Conservation (phyloP, 2,888 invertebrate genomes). For the Syritta pipiens region DNA sequence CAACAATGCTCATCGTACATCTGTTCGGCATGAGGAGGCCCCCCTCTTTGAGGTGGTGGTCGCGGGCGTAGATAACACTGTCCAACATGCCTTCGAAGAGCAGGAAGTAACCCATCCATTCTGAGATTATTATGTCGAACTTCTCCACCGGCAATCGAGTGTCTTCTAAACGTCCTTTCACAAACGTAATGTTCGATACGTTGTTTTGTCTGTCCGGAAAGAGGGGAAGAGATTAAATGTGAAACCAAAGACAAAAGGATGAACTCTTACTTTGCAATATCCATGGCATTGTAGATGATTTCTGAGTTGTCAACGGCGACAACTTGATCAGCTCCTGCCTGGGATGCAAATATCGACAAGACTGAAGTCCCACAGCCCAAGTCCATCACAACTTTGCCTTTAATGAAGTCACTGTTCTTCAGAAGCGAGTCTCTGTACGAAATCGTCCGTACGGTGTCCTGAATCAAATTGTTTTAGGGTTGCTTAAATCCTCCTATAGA, state of each 20-base stretch:
- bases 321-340: constrained; percentile 94
- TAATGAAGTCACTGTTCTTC: constrained; percentile 85
- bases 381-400: constrained; percentile 90
- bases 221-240: not conserved
- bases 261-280: constrained; percentile 88
- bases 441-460: constrained; percentile 91
- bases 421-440: constrained; percentile 92
- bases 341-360: constrained; percentile 97
- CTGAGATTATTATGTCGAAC: constrained; percentile 95
- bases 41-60: constrained; percentile 87
- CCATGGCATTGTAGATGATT: constrained; percentile 96
- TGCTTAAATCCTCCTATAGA: not conserved
- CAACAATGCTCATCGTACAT: constrained; percentile 90
- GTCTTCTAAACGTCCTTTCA: constrained; percentile 93
- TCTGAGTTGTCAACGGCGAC: constrained; percentile 97
- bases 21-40: constrained; percentile 91
- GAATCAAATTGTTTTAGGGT: constrained; percentile 64
- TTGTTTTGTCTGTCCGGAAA: constrained; percentile 79
- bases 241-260: not conserved
- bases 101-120: constrained; percentile 99
- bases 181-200: constrained; percentile 84
- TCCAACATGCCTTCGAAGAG: constrained; percentile 98
- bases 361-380: constrained; percentile 99
- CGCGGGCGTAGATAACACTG: constrained; percentile 92
- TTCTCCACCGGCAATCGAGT: constrained; percentile 86